Base-by-base conservation (phyloP, 2,797 vertebrate species). In the Centroberyx gerrardi region DNA sequence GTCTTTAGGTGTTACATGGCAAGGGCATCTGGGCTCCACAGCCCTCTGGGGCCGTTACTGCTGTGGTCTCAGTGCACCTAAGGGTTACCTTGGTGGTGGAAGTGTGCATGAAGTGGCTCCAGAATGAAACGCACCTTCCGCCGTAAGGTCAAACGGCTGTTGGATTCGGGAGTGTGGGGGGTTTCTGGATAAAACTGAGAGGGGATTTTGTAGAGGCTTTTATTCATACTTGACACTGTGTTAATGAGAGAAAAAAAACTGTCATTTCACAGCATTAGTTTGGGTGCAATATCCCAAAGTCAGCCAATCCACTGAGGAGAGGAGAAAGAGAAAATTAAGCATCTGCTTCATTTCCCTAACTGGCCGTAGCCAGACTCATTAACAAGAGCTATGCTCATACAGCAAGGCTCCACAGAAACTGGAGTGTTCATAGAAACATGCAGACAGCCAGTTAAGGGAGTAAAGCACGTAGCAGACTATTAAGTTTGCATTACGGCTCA, bases 1-100 rank as follows among this genome's bases (percentile, higher is more conserved):
- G 90, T 92, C 93, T 94, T 92, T 91, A 90, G 86, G 90, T 93
- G 89, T 90, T 91, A 90, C 90, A 92, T 85, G 86, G 90, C 90
- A 92, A 91, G 89, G 89, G 84, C 88, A 85, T 82, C 83, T 85
- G 78, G 85, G 79, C 73, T 51, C 44, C 55, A 51, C 10, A 31
- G 80, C 84, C 81, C 72, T 85, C 72, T 69, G 80, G 69, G 71
- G 68, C 84, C 56, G 67, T 60, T 44, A 3, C 36, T 42, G 54
- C 76, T 70, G 71, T 53, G 58, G 63, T 67, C 59, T 68, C 63
- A 64, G 52, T 67, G 55, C 48, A 63, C 52, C 61, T 33, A 69
- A 56, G 60, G 70, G 76, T 79, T 68, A 70, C 63, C 53, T 53
- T 22, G 40, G 22, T 62, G 5, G 15, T 49, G 46, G 13, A n/a